Evolutionary conservation across 2,888 invertebrate genomes (phyloP), one percentile per base, ranked within the genome.

Genomic region (Masnerella sp.): DNA sequence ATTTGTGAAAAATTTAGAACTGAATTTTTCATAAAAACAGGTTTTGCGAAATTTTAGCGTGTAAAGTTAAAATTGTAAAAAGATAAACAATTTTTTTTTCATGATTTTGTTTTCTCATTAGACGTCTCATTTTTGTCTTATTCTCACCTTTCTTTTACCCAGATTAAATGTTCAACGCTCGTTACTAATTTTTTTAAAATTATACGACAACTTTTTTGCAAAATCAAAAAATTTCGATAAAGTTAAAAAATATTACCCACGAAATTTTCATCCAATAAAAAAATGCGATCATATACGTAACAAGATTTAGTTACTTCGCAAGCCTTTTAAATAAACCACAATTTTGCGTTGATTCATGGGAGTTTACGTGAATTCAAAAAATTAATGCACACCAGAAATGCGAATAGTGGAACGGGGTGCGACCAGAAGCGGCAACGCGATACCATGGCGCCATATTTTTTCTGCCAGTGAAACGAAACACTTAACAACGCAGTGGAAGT

Each of bases 401-500:
- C 32, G 36, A 30, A 12, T 42, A 11, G 15, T 38, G 38, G 42
- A 47, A 54, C 12, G 61, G 28, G 30, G 45, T 42, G 38, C 47
- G 40, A 15, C 51, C 52, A 47, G 54, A 68, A 58, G 54, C 45
- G 49, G 76, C 56, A 76, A 77, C 76, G 58, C 76, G 78, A 79
- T 78, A 76, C 62, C 65, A 65, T 14, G 58, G 56, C 56, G 56
- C 70, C 74, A 78, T 79, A 79, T 78, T 81, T 78, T 77, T 78
- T 75, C 65, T 43, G 61, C 52, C 71, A 77, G 74, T 77, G 75
- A 75, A 80, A 79, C 79, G 78, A 78, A 80, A 79, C 76, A 78
- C 78, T 82, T 81, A 59, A 78, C 80, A 81, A 81, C 77, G 71
- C 73, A 77, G 49, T 76, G 79, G 79, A 79, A 80, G 76, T 81